phyloP scores from a whole-genome alignment of 1,140 invertebrate species.

The Drosophila pectinifera region DNA sequence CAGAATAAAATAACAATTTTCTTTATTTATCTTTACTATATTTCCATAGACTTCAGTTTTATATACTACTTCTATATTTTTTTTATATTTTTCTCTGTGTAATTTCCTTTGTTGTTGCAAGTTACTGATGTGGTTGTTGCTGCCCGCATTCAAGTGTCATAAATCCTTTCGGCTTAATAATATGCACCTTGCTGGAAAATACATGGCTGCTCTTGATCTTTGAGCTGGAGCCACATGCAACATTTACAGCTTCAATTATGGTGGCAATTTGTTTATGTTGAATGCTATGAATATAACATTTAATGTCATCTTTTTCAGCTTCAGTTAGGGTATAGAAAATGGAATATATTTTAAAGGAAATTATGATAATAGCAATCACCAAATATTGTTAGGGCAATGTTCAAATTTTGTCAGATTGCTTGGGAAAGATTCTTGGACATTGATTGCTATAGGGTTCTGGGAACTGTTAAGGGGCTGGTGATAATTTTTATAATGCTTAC shows the following conservation, averaged over 20 bases:
- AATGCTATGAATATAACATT: background rate
- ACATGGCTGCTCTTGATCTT: conserved; percentile 5
- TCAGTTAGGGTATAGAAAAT: background rate
- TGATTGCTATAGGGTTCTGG: conserved; percentile 12
- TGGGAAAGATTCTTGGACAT: conserved; percentile 6
- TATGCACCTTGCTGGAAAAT: conserved; percentile 62
- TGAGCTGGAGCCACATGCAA: conserved; percentile 10
- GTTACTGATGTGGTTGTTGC: conserved; percentile 37
- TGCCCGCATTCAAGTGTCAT: conserved; percentile 74
- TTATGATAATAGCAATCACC: conserved; percentile 4
- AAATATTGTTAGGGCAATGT: background rate
- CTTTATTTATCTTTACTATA: no score
- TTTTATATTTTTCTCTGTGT: conserved; percentile 6
- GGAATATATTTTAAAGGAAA: background rate
- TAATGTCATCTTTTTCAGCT: background rate
- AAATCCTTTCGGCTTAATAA: conserved; percentile 78
- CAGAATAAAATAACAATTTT: background rate
- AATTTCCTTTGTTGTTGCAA: conserved; percentile 15
- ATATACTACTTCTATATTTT: background rate
- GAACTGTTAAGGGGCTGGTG: conserved; percentile 4
- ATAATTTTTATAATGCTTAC: conserved; percentile 4
- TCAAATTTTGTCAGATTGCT: conserved; percentile 2
- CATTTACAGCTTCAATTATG: conserved; percentile 33
- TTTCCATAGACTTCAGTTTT: background rate
- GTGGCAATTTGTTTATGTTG: conserved; percentile 20